These are phyloP conservation scores for Pachypanchax playfairii DNA, from an alignment of 2,113 vertebrate genomes.

Conservation along the genomic window DNA sequence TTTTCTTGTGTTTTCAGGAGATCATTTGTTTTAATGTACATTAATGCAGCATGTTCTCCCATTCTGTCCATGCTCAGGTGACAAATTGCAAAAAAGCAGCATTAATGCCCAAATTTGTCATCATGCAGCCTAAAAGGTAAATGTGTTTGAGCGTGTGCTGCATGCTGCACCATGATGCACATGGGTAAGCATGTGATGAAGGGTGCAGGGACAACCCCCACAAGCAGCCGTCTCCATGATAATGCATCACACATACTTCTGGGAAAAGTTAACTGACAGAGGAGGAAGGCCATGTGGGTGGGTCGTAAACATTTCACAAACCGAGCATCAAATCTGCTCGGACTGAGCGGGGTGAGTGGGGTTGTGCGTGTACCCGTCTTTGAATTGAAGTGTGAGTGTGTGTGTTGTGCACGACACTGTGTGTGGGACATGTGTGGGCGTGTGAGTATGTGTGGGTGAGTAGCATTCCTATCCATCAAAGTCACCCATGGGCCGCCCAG, in stretches of 20 bases:
- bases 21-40: conserved; percentile 51
- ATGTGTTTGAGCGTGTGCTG: conserved; percentile 3
- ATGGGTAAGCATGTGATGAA: conserved; percentile 62
- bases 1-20: neutral
- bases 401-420: conserved; percentile 47
- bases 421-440: conserved; percentile 74
- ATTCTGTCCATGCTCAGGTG: conserved; percentile 52
- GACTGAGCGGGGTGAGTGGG: conserved; percentile 47
- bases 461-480: conserved; percentile 81
- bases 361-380: neutral
- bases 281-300: conserved; percentile 68
- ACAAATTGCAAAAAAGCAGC: conserved; percentile 34
- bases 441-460: conserved; percentile 66
- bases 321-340: conserved; percentile 62
- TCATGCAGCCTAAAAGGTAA: conserved; percentile 16
- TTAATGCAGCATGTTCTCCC: conserved; percentile 13
- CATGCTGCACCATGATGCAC: conserved; percentile 55
- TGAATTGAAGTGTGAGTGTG: conserved; percentile 11
- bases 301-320: conserved; percentile 72
- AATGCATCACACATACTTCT: conserved; percentile 69
- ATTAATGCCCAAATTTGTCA: conserved; percentile 60
- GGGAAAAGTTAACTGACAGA: conserved; percentile 73
- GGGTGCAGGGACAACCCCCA: conserved; percentile 46
- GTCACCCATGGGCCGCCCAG: conserved; percentile 72
- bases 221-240: conserved; percentile 28